Conservation (phyloP, 2,113 vertebrate species). For the Paralichthys olivaceus region DNA sequence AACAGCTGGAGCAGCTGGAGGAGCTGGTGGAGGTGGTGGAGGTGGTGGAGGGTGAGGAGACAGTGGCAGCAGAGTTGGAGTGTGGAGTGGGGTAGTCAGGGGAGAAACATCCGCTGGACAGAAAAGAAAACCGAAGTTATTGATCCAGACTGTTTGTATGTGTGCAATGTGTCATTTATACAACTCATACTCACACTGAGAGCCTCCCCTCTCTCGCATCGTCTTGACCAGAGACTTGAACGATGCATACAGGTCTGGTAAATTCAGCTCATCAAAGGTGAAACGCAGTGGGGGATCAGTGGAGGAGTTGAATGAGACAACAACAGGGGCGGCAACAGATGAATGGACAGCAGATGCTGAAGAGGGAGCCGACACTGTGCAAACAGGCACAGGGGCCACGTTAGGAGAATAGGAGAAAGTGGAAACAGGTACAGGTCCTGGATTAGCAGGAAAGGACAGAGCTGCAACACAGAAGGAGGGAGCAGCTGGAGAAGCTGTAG, state of each 20-base stretch:
- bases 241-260: slow-evolving; percentile 94
- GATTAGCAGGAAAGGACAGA: slow-evolving; percentile 40
- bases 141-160: background rate
- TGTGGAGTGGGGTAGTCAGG: slow-evolving; percentile 87
- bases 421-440: slow-evolving; percentile 22
- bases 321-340: background rate
- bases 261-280: slow-evolving; percentile 93
- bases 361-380: slow-evolving; percentile 12
- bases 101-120: slow-evolving; percentile 80
- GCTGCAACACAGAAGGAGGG: slow-evolving; percentile 33
- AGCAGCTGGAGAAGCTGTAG: slow-evolving; percentile 19
- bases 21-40: slow-evolving; percentile 25
- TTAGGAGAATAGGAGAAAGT: slow-evolving; percentile 59
- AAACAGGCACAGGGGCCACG: slow-evolving; percentile 12
- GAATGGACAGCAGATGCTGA: background rate
- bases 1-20: background rate
- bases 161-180: background rate
- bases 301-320: slow-evolving; percentile 69
- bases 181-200: slow-evolving; percentile 85
- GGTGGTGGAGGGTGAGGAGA: slow-evolving; percentile 71
- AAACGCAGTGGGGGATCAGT: slow-evolving; percentile 88
- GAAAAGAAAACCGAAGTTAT: background rate
- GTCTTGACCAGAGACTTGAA: slow-evolving; percentile 95
- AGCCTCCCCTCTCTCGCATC: slow-evolving; percentile 91
- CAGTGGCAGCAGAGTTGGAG: slow-evolving; percentile 85